A percentile compares a stretch with the other conserved stretches of the same genome.
Conservation (phyloP, 2,797 vertebrate species). For the Rhinoraja longicauda region DNA sequence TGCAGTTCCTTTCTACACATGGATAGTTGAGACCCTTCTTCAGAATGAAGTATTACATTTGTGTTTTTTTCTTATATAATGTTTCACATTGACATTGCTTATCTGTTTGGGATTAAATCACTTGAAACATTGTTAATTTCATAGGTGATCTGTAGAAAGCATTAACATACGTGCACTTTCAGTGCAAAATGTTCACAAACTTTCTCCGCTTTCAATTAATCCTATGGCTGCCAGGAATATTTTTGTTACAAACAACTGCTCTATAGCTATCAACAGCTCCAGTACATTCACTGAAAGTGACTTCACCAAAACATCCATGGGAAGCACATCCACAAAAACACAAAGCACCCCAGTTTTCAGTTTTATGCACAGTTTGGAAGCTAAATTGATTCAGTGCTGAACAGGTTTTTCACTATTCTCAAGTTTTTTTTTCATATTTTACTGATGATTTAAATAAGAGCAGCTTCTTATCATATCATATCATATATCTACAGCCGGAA, state of each 20-base stretch:
- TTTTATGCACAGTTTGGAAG: not conserved
- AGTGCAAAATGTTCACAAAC: not conserved
- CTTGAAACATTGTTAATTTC: not conserved
- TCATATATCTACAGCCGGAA: no score
- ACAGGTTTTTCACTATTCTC: not conserved
- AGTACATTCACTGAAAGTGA: not conserved
- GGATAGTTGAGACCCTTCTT: no score
- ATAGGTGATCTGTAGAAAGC: not conserved
- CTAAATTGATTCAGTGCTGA: not conserved
- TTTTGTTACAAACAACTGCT: constrained; percentile 11
- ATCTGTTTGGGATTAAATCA: not conserved
- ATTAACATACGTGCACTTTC: not conserved
- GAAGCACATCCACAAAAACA: not conserved
- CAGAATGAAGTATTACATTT: no score
- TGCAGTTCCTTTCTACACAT: no score
- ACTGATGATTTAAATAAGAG: not conserved
- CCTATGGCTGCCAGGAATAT: not conserved
- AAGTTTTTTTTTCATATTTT: not conserved
- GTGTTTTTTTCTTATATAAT: no score
- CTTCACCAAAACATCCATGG: not conserved
- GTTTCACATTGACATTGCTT: not conserved
- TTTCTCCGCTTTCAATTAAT: not conserved
- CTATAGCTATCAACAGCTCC: not conserved
- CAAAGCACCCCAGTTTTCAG: not conserved
- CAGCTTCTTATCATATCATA: no score